A percentile compares a stretch with the other conserved stretches of the same genome.
These are phyloP conservation scores for Pseudotriccus pelzelni DNA, from an alignment of 2,797 vertebrate genomes.

Conservation along the genomic window DNA sequence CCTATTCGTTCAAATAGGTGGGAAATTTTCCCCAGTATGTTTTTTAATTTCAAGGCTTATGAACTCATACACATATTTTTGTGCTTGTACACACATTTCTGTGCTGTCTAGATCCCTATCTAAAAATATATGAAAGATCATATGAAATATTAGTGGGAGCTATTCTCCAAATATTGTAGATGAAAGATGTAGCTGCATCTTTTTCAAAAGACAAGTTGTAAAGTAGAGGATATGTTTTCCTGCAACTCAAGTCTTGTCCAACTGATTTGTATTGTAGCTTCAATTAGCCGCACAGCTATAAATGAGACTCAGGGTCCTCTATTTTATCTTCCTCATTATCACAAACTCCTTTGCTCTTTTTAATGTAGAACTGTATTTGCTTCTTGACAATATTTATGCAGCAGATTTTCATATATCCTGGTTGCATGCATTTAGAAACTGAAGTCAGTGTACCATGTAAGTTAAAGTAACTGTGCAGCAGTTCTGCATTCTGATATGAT, in stretches of 20 bases:
- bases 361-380: not conserved
- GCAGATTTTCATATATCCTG: not conserved
- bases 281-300: not conserved
- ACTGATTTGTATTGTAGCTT: not conserved
- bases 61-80: not conserved
- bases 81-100: not conserved
- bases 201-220: not conserved
- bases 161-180: not conserved
- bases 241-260: not conserved
- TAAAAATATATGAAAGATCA: not conserved
- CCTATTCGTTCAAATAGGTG: not conserved
- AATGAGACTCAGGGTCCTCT: not conserved
- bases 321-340: not conserved
- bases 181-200: not conserved
- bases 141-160: not conserved
- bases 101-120: not conserved
- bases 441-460: not conserved
- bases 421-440: constrained; percentile 2
- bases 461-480: constrained; percentile 13
- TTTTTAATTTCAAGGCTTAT: not conserved
- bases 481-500: constrained; percentile 28
- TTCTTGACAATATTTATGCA: not conserved
- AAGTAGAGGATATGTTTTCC: not conserved
- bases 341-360: not conserved
- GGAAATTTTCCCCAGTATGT: not conserved